These are phyloP conservation scores for Butastur rufipennis DNA, from an alignment of 2,113 vertebrate genomes.

Conservation along the genomic window DNA sequence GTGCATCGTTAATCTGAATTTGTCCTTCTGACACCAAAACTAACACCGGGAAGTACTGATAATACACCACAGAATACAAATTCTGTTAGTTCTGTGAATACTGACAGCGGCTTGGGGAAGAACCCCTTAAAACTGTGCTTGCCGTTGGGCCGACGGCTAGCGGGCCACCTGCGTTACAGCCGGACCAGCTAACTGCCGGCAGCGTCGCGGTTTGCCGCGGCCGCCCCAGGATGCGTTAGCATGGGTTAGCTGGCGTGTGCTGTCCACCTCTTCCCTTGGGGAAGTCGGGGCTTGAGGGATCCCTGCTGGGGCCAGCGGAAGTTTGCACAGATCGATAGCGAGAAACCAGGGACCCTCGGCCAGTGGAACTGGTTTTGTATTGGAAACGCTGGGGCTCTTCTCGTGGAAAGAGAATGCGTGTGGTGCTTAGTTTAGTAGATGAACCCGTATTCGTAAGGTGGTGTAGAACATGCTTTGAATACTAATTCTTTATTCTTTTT, in stretches of 20 bases:
- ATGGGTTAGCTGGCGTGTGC: accelerated
- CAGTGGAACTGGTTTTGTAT: accelerated
- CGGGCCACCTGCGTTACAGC: accelerated
- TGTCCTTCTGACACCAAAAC: background rate
- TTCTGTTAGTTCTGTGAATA: background rate
- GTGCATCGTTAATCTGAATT: background rate
- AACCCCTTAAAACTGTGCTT: accelerated
- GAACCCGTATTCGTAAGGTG: accelerated
- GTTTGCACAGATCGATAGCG: accelerated
- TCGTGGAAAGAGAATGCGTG: accelerated
- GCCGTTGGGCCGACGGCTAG: accelerated
- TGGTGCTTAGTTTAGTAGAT: background rate
- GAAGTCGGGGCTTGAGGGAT: background rate
- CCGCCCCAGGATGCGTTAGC: accelerated
- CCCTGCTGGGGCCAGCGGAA: background rate
- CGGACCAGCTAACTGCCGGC: accelerated
- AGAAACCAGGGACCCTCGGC: background rate
- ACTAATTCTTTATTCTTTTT: background rate
- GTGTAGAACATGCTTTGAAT: background rate
- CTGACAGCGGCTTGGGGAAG: background rate
- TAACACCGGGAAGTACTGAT: background rate
- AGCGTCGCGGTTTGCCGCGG: accelerated
- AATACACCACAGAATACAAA: accelerated
- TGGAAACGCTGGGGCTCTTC: background rate
- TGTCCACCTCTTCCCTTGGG: background rate